Evolutionary conservation across 2,797 vertebrate genomes (phyloP), one percentile per base, ranked within the genome.

Genomic region (Serranus cabrilla): DNA sequence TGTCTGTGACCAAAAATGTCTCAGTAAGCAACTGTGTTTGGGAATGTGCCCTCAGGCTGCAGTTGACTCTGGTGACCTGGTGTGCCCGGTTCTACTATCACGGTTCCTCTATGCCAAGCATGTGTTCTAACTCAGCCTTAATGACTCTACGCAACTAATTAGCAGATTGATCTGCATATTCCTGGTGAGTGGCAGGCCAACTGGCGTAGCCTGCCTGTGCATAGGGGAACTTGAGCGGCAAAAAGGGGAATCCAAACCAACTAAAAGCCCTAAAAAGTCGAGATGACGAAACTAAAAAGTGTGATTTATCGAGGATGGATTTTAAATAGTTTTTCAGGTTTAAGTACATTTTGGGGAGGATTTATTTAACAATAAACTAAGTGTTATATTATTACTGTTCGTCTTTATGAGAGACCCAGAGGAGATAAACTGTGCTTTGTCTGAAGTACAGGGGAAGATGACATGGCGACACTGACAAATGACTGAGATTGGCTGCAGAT

Each of bases 91-190:
- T 90, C 67, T 82, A 79, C 68, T 67, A 74, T 76, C 74, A 80
- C 80, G 76, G 73, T n/a, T n/a, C 61, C 59, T 83, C 73, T 68
- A 74, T 87, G 90, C 93, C 87, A 89, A 89, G 83, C 90, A 90
- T 91, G 89, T 92, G 91, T 84, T 92, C 81, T 74, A 82, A 72
- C 89, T 89, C 84, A 66, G 88, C 82, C 72, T 91, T 92, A 91
- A 92, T 90, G 88, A 91, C 89, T 93, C 79, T 74, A 74, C 85
- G 83, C 86, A 84, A 89, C 91, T 90, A 93, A 92, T 93, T 93
- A 94, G 82, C 87, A 92, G 87, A 91, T 91, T 88, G 87, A 93
- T 91, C 89, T 92, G 91, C 93, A 92, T 93, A 92, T 92, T 92
- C 74, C 90, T 86, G 84, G 89, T 64, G 84, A 86, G 81, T 84